These are phyloP conservation scores for Bicyclus anynana DNA, from an alignment of 1,140 invertebrate genomes.

Conservation along the genomic window DNA sequence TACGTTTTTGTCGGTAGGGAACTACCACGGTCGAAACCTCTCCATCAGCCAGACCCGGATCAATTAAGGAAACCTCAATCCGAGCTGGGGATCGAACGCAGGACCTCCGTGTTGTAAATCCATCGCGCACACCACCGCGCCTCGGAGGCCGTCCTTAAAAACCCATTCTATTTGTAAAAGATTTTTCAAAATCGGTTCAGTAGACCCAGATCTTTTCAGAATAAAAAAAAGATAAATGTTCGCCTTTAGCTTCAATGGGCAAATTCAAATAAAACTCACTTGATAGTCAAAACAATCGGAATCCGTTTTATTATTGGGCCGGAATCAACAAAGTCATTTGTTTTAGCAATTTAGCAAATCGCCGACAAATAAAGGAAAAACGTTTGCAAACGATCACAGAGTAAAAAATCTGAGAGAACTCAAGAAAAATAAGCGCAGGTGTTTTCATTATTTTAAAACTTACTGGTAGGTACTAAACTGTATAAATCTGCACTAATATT, in stretches of 20 bases:
- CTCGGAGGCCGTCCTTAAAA: too few species aligned
- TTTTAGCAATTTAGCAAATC: slow-evolving; percentile 8
- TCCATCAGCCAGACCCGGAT: too few species aligned
- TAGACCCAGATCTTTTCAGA: not conserved
- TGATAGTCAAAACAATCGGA: slow-evolving; percentile 1
- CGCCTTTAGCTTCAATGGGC: not conserved
- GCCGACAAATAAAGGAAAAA: slow-evolving; percentile 2
- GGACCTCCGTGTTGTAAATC: too few species aligned
- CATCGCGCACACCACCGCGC: too few species aligned
- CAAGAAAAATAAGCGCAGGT: not conserved
- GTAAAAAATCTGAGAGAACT: not conserved
- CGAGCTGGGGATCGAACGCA: too few species aligned
- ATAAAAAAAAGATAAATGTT: not conserved
- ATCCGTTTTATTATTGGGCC: slow-evolving; percentile 1
- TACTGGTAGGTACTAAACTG: not conserved
- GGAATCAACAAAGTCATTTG: slow-evolving; percentile 7
- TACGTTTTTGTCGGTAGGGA: too few species aligned
- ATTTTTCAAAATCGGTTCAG: too few species aligned
- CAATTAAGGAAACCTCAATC: too few species aligned
- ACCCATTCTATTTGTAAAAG: too few species aligned
- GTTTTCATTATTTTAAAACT: not conserved
- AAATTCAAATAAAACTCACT: not conserved
- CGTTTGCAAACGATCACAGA: slow-evolving; percentile 3
- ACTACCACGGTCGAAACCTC: too few species aligned
- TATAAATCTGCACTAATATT: too few species aligned